Percentiles rank a stretch among this genome's conserved stretches.
These are phyloP conservation scores for Myotis pilosus DNA, from an alignment of 2,797 vertebrate genomes.

Conservation along the genomic window DNA sequence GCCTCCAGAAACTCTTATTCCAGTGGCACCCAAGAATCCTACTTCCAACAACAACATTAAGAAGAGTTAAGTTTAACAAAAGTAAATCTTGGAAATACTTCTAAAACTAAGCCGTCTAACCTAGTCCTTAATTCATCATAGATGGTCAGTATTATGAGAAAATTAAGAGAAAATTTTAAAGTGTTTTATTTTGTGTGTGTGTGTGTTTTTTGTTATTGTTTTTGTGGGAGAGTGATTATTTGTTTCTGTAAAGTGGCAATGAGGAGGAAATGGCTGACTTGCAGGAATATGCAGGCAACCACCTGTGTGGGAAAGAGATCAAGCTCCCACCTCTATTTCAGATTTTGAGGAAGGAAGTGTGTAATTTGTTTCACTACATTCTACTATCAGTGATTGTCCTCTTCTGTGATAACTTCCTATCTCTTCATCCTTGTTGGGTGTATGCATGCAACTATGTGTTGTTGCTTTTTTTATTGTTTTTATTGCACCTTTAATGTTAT, in stretches of 20 bases:
- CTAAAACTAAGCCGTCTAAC: background rate
- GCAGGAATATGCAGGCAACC: background rate
- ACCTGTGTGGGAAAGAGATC: background rate
- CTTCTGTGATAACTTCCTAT: background rate
- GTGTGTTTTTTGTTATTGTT: background rate
- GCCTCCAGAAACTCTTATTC: background rate
- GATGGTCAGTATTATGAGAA: background rate
- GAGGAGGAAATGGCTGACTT: background rate
- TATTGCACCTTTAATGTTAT: background rate
- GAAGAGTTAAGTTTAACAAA: background rate
- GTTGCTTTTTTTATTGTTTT: background rate
- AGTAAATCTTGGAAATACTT: background rate
- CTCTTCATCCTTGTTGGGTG: background rate
- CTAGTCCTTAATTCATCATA: background rate
- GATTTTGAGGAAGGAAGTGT: background rate
- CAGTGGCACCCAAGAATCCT: background rate
- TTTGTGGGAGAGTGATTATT: rapidly evolving
- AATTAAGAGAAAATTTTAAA: background rate
- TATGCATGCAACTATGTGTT: background rate
- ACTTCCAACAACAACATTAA: background rate
- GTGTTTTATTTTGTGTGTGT: background rate
- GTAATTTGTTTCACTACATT: background rate
- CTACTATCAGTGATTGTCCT: background rate
- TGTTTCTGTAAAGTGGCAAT: background rate
- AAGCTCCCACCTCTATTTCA: background rate